Base-by-base conservation (phyloP, 2,797 vertebrate genomes). In the Bradypodion pumilum region DNA sequence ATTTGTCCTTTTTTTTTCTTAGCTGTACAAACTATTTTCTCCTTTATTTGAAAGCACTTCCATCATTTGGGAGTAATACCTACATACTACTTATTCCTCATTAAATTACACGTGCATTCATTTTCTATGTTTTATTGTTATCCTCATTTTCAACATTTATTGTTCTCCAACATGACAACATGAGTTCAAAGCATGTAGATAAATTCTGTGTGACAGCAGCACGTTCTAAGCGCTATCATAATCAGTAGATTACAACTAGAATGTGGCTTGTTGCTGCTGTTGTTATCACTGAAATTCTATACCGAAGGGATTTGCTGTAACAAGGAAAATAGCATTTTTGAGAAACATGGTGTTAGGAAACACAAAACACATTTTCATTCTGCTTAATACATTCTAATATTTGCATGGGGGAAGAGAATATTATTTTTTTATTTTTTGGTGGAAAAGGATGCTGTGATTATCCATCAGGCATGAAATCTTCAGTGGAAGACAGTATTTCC, bases 381-480 rank as follows among this genome's bases (percentile, higher is more conserved):
- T 87, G 49, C 4, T 82, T 90, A 44, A 83, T 74, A 73, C 87
- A 82, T 72, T 80, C 85, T 74, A 52, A 72, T 37, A 2, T 81
- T 35, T 90, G 32, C 42, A 23, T 40, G 27, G 37, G 37, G n/a
- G 52, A 74, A 29, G 79, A 42, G 72, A n/a, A 62, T 86, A 86
- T 21, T 32, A 66, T 3, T 7, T 5, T n/a, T n/a, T n/a, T n/a
- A n/a, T n/a, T 40, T 40, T 40, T 25, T 23, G 32, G 29, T 16
- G 35, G 79, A 86, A 83, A 40, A 59, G 78, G 63, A 76, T 85
- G 59, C 83, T 90, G 80, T 89, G 44, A 49, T 42, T 63, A 77
- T 32, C 80, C 76, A 75, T 73, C 81, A 88, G 60, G 74, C 23
- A 4, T 46, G 60, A 88, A 65, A 80, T 84, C 21, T 84, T 29